Conservation (phyloP, 2,888 invertebrate genomes). For the Herminia tarsipennalis region DNA sequence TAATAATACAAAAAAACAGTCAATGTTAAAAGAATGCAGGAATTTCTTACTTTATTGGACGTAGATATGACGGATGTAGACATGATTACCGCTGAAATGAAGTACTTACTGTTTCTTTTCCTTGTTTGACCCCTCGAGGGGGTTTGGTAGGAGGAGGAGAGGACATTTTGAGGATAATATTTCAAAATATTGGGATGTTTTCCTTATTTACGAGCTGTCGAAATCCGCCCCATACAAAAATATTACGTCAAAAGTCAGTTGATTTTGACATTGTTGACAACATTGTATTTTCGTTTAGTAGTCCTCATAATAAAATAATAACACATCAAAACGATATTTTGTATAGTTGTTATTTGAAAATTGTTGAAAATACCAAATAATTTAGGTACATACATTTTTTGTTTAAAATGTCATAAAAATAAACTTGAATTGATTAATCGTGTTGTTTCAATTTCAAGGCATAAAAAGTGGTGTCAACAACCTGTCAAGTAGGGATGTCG, state of each 20-base stretch:
- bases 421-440: no score
- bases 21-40: not conserved
- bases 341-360: no score
- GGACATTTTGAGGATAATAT: slow-evolving; percentile 73
- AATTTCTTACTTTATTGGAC: slow-evolving; percentile 39
- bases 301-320: not conserved
- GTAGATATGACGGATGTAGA: slow-evolving; percentile 11
- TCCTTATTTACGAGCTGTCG: slow-evolving; percentile 25
- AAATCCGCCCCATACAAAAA: slow-evolving; percentile 24
- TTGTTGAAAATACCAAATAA: no score
- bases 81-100: slow-evolving; percentile 24
- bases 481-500: no score
- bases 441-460: no score
- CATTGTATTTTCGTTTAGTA: not conserved
- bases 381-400: no score
- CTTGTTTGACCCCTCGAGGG: slow-evolving; percentile 93
- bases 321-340: slow-evolving; percentile 1
- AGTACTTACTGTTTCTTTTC: slow-evolving; percentile 92
- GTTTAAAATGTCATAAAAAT: no score
- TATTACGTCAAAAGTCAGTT: not conserved
- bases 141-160: slow-evolving; percentile 93
- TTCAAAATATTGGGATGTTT: slow-evolving; percentile 11
- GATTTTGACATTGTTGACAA: slow-evolving; percentile 7
- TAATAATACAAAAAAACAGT: no score
- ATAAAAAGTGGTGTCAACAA: no score